These are phyloP conservation scores for Alexandromys fortis DNA, from an alignment of 2,113 vertebrate genomes.

Conservation along the genomic window DNA sequence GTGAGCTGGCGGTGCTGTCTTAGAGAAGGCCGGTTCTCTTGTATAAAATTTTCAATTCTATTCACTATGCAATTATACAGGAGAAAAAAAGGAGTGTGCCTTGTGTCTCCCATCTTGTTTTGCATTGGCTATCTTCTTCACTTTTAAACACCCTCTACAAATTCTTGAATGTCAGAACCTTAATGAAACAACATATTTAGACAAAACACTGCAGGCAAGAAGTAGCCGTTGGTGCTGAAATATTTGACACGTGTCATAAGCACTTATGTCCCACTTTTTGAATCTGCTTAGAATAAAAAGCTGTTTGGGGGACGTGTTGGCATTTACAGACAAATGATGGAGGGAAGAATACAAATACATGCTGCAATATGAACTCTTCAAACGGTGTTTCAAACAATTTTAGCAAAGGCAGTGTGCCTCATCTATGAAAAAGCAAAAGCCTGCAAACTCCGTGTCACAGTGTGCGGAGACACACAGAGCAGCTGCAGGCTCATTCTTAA, in stretches of 20 bases:
- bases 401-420: not conserved
- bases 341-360: not conserved
- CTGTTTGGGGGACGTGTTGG: not conserved
- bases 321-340: constrained; percentile 27
- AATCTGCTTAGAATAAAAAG: constrained; percentile 41
- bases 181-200: not conserved
- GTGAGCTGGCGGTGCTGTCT: not conserved
- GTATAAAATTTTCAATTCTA: not conserved
- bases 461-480: not conserved
- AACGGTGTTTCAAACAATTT: not conserved
- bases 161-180: not conserved
- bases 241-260: not conserved
- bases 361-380: not conserved
- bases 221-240: not conserved
- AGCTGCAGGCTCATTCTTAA: not conserved
- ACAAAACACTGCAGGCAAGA: not conserved
- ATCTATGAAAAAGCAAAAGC: not conserved
- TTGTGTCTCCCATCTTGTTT: not conserved
- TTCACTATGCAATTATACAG: not conserved
- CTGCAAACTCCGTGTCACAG: not conserved
- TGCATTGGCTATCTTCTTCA: not conserved
- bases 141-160: not conserved
- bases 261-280: not conserved
- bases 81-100: not conserved
- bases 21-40: not conserved